Base-by-base conservation (phyloP, 2,113 vertebrate genomes). In the Echinops telfairi region DNA sequence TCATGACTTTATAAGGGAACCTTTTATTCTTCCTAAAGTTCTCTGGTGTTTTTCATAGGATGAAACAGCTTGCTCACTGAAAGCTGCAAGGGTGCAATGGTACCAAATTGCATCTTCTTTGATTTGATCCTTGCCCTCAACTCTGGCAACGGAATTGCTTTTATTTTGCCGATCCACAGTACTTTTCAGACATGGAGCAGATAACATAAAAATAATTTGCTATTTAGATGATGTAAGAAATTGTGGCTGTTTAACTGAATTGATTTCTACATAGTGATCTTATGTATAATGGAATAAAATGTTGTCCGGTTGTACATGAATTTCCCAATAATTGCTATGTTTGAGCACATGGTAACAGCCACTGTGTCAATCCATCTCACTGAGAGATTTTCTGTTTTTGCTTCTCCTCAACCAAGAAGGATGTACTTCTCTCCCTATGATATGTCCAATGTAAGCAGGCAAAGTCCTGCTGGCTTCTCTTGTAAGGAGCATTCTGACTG, bases 151-250 rank as follows among this genome's bases (percentile, higher is more conserved):
- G 33, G 11, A 68, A 29, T 15, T 60, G 79, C 85, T 29, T 77
- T 89, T 62, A 64, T 86, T 66, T 77, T 57, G 36, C 4, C 57
- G 89, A 43, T 19, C 20, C n/a, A n/a, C 29, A 60, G 16, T 1
- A 1, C 29, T 79, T 57, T 73, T 70, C 31, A 58, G 57, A 58
- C 25, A 53, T 1, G 8, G 16, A 64, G 62, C 57, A 84, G 84
- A 84, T 89, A 91, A 78, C 75, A 66, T 93, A 71, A 29, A 93
- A 86, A 38, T 75, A 6, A 2, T 78, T 29, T 90, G 58, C 60
- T 86, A 14, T 92, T 89, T 90, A 82, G 53, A 58, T 19, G 38
- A 68, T 40, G 27, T 57, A 58, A 83, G 33, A 43, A 62, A 77
- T 31, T 53, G 43, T 73, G 19, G 19, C 29, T 33, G 71, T 20